These are phyloP conservation scores for Podarcis muralis DNA, from an alignment of 2,113 vertebrate genomes.

Conservation along the genomic window DNA sequence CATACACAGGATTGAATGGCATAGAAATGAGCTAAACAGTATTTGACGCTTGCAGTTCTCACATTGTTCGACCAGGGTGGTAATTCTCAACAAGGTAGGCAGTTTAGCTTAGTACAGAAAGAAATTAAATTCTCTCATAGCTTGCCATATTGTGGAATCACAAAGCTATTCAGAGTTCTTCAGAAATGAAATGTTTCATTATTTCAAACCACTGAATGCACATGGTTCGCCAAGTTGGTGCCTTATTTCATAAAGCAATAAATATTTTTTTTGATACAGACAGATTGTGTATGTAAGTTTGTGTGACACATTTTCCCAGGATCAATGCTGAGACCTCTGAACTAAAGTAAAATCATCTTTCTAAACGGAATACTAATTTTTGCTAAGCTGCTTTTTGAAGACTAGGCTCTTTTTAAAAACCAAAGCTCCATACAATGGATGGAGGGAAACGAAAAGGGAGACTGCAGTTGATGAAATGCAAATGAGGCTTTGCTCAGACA, in stretches of 20 bases:
- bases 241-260: slow-evolving; percentile 53
- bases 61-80: slow-evolving; percentile 37
- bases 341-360: slow-evolving; percentile 76
- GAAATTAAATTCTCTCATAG: slow-evolving; percentile 51
- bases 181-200: slow-evolving; percentile 64
- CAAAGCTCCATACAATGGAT: slow-evolving; percentile 75
- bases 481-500: slow-evolving; percentile 88
- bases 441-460: slow-evolving; percentile 65
- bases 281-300: slow-evolving; percentile 57
- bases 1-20: neutral
- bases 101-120: slow-evolving; percentile 52
- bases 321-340: slow-evolving; percentile 69
- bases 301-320: slow-evolving; percentile 48
- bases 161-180: slow-evolving; percentile 58
- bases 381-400: slow-evolving; percentile 77
- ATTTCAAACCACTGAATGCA: slow-evolving; percentile 63
- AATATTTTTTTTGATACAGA: slow-evolving; percentile 60
- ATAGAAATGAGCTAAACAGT: neutral
- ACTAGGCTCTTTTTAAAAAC: slow-evolving; percentile 70
- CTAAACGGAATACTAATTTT: slow-evolving; percentile 78
- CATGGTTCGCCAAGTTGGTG: slow-evolving; percentile 63
- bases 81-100: slow-evolving; percentile 37
- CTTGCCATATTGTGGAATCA: slow-evolving; percentile 46
- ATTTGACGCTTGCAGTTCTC: neutral
- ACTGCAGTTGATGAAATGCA: slow-evolving; percentile 86